Evolutionary conservation across 2,888 invertebrate species (phyloP), one percentile per base, ranked within the genome.

Genomic region (Spisula subtruncata): DNA sequence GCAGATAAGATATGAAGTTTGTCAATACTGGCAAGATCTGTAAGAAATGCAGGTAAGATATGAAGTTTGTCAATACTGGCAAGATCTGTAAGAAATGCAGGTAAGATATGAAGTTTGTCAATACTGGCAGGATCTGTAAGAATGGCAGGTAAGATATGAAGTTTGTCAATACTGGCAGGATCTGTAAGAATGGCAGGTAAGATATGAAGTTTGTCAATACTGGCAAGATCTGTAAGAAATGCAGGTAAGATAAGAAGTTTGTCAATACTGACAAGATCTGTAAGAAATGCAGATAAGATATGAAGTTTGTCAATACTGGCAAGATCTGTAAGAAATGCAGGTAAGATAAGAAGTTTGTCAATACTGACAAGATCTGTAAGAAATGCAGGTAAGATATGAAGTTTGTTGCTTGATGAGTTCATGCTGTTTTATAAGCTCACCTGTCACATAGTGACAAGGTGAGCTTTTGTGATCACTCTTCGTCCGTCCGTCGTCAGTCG

Each of bases 221-320:
- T 97, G 16, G 97, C 96, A 66, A 96, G 97, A 5, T 96, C 96
- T 14, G 94, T 97, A 32, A 93, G 97, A 87, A 97, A 97, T 94
- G 96, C 96, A 84, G 96, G 97, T 96, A 92, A 60, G 81, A 25
- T 46, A n/a, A n/a, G n/a, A n/a, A n/a, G n/a, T n/a, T n/a, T n/a
- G n/a, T n/a, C 97, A 14, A 96, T 96, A 87, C 41, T 97, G 16
- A 97, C 96, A 66, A 96, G 97, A 5, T 96, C 96, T 14, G 94
- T 97, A 32, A 93, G 97, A 87, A 97, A 97, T 94, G 96, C 96
- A 84, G 96, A 96, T 96, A 92, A 60, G 81, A 25, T 46, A n/a
- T n/a, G n/a, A n/a, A n/a, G n/a, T n/a, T n/a, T n/a, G n/a, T n/a
- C 97, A 14, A 96, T 96, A 87, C 41, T 97, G 16, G 97, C 96